phyloP scores from a whole-genome alignment of 2,888 invertebrate genomes.

The Rhagium mordax region DNA sequence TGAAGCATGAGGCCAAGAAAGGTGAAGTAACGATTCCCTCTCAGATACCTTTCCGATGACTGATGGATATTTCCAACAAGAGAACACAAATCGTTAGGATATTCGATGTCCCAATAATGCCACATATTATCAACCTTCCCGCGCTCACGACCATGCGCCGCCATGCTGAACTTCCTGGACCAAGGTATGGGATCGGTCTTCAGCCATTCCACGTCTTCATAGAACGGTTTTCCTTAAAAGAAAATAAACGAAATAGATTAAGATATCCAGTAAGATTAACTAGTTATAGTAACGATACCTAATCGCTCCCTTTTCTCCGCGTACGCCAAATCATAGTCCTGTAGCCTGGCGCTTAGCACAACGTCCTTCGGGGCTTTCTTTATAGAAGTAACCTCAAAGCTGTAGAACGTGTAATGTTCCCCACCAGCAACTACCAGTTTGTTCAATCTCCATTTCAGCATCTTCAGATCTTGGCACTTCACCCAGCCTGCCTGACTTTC shows the following conservation, averaged over 20 bases:
- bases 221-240: slow-evolving; percentile 62
- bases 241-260: neutral
- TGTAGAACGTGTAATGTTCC: slow-evolving; percentile 72
- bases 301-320: slow-evolving; percentile 65
- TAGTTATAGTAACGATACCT: no score
- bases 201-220: slow-evolving; percentile 67
- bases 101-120: slow-evolving; percentile 81
- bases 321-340: slow-evolving; percentile 69
- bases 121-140: slow-evolving; percentile 67
- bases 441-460: slow-evolving; percentile 54
- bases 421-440: slow-evolving; percentile 48
- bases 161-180: slow-evolving; percentile 58
- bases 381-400: slow-evolving; percentile 74
- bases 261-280: no score
- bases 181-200: slow-evolving; percentile 65
- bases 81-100: slow-evolving; percentile 78
- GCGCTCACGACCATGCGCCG: slow-evolving; percentile 57
- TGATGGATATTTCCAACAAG: slow-evolving; percentile 80
- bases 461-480: slow-evolving; percentile 68
- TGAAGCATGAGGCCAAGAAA: no score
- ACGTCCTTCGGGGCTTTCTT: slow-evolving; percentile 72
- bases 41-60: slow-evolving; percentile 67
- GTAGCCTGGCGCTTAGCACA: slow-evolving; percentile 69
- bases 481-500: slow-evolving; percentile 70
- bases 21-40: neutral